Evolutionary conservation across 2,797 vertebrate species (phyloP), one percentile per base, ranked within the genome.

Genomic region (Chelonia mydas): DNA sequence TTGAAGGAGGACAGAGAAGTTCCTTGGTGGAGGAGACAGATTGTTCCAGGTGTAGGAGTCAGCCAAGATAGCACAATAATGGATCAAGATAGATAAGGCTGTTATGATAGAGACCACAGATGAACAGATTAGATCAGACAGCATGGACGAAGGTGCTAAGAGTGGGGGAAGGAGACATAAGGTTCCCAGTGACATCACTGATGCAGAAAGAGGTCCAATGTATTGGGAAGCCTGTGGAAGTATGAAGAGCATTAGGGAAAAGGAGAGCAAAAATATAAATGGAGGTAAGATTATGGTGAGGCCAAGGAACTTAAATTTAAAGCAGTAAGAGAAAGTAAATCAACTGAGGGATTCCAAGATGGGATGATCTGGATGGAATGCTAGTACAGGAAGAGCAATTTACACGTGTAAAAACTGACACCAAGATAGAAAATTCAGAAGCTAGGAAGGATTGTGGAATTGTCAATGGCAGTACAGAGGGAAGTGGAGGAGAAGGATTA

Each of bases 61-160:
- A 95, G 87, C 86, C 81, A 84, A 16, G 77, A 90, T 61, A 47
- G 65, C 84, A 27, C 12, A 45, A 7, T 15, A 7, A 41, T 74
- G 37, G 89, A 90, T 68, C 86, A 78, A 92, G 94, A 91, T 92
- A 96, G 96, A 89, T 90, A 97, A 93, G 96, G 94, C 89, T 96
- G 4, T 45, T 90, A 86, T 83, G 65, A 91, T 78, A 84, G 81
- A 68, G 91, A 96, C 21, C 80, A 87, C 37, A 79, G 45, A 94
- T 94, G 94, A 92, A 78, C 0, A 81, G 90, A 93, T 91, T 81
- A 84, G 92, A 93, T 81, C 89, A 78, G 94, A 92, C 33, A 93
- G 81, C 90, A 96, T 88, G 93, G 94, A 84, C 95, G 95, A 95
- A 86, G 79, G 84, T 54, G 89, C 55, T 31, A 17, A 61, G 81